phyloP scores from a whole-genome alignment of 2,888 invertebrate genomes.

The Volucella zonaria region DNA sequence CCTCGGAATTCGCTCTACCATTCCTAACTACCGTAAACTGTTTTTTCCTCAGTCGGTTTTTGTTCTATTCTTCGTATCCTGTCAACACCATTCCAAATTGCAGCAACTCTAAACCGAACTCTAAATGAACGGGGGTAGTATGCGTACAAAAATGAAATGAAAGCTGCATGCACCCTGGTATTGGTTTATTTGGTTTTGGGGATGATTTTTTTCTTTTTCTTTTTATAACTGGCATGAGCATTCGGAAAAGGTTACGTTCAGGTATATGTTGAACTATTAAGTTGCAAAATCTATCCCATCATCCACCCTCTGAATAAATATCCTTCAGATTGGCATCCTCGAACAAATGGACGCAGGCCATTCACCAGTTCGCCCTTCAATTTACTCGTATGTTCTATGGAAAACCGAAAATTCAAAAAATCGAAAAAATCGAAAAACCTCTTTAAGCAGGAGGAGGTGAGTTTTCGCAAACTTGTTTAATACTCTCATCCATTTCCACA shows the following conservation, averaged over 20 bases:
- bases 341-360: neutral
- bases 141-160: constrained; percentile 55
- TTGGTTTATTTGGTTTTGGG: too few relatives aligned
- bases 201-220: too few relatives aligned
- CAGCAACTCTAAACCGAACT: constrained; percentile 8
- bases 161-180: neutral
- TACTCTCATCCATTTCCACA: constrained; percentile 21
- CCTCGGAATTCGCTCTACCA: neutral
- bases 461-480: constrained; percentile 22
- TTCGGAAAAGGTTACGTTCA: too few relatives aligned
- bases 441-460: neutral
- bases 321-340: neutral
- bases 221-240: too few relatives aligned
- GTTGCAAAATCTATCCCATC: neutral
- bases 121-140: neutral
- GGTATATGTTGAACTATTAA: neutral
- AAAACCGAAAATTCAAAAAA: neutral
- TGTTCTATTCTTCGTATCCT: constrained; percentile 51
- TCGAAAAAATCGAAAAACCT: neutral
- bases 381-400: neutral
- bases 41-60: neutral
- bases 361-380: neutral
- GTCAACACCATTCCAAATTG: constrained; percentile 65
- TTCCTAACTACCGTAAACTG: too few relatives aligned
- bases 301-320: neutral